Percentiles rank a stretch among this genome's conserved stretches.
Conservation (phyloP, 2,797 vertebrate species). For the Apodemus agrarius region DNA sequence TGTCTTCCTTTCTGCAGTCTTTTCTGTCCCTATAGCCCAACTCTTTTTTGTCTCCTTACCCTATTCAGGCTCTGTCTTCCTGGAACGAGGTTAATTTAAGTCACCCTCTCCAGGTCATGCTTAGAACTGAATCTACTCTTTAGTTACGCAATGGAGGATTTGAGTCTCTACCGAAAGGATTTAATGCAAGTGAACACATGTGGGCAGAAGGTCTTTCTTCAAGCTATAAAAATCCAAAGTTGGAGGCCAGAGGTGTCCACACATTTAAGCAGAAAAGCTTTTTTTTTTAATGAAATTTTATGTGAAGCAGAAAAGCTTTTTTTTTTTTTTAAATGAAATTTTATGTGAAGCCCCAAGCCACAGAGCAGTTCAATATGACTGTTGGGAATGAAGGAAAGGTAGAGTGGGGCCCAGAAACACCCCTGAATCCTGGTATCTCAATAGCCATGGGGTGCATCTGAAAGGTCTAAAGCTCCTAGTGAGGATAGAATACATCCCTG, state of each 20-base stretch:
- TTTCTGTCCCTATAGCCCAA: background rate
- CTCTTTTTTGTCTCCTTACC: background rate
- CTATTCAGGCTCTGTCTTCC: background rate
- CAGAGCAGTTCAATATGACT: background rate
- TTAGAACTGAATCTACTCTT: background rate
- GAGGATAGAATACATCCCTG: background rate
- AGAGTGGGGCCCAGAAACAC: too few relatives aligned
- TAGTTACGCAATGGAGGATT: background rate
- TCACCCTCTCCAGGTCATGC: background rate
- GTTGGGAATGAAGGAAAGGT: background rate
- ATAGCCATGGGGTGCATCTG: too few relatives aligned
- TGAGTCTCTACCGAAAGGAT: background rate
- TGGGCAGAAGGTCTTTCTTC: background rate
- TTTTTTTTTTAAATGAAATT: slow-evolving; percentile 5
- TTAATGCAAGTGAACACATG: background rate
- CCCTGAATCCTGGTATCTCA: background rate
- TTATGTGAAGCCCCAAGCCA: background rate
- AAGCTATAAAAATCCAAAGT: background rate
- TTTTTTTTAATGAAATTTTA: background rate
- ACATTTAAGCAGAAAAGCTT: background rate
- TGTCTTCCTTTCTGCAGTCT: background rate
- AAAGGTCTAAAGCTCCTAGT: background rate
- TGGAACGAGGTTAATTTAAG: background rate
- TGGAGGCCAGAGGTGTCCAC: background rate
- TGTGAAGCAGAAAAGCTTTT: background rate